Evolutionary conservation across 2,888 invertebrate genomes (phyloP), one percentile per base, ranked within the genome.

Genomic region (Xanthorhoe designata): DNA sequence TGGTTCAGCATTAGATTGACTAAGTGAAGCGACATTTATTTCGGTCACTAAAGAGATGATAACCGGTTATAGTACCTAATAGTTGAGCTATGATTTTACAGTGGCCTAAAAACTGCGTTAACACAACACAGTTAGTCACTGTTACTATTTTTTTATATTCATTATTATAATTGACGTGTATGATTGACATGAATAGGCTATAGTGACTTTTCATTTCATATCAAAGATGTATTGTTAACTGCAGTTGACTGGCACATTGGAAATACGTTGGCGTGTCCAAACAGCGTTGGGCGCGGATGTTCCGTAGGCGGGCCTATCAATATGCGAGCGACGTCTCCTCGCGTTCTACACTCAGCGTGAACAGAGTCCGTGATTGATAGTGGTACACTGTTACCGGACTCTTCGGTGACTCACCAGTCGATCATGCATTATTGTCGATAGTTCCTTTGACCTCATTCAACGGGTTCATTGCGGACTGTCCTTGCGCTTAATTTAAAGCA

Each of bases 381-480:
- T 80, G 72, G 69, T 79, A 76, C 76, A 78, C 79, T 82, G 77
- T 82, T 81, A 79, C 83, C 81, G 89, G 89, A 88, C 86, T 86
- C 85, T 88, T 86, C 83, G 75, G 77, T 92, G 92, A 92, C 77
- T 92, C 91, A 92, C 73, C 70, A 80, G 83, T 84, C 84, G 86
- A 85, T 86, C 86, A 84, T 83, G 83, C 83, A 85, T 86, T 84
- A 85, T 77, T 76, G 80, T 77, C 82, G 85, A 88, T 89, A 86
- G 86, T 86, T 90, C 87, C 87, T 90, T 88, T 92, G 89, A 91
- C 92, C 90, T 86, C 84, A 87, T 89, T 89, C 82, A 84, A 80
- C 75, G 83, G 81, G 86, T 86, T 85, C 87, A 87, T 82, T 88
- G 85, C 86, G 86, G 78, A 85, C 83, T 86, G 88, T 87, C 91